Evolutionary conservation across 1,140 invertebrate species (phyloP).

Genomic region (Drosophila nebulosa): DNA sequence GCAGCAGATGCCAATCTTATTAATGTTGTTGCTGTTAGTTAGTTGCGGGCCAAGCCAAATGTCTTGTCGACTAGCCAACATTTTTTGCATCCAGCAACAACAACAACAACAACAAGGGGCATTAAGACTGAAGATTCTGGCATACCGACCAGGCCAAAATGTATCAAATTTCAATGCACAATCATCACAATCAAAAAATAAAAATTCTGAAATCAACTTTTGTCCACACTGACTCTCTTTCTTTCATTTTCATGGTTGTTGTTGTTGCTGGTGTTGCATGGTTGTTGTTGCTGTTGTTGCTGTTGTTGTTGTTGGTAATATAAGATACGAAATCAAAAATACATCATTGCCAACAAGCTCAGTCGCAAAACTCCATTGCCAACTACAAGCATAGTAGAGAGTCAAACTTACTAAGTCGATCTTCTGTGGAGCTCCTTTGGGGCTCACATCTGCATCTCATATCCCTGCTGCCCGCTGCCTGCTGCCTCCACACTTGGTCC

Average conservation of each 20-base stretch:
- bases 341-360: slow-evolving; percentile 77
- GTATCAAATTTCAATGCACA: slow-evolving; percentile 79
- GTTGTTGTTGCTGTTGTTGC: slow-evolving; percentile 28
- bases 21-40: slow-evolving; percentile 63
- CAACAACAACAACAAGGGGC: slow-evolving; percentile 4
- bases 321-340: slow-evolving; percentile 80
- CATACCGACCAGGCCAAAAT: slow-evolving; percentile 48
- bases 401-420: background rate
- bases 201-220: slow-evolving; percentile 78
- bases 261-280: slow-evolving; percentile 26
- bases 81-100: slow-evolving; percentile 70
- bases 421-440: background rate
- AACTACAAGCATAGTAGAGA: slow-evolving; percentile 26
- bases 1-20: slow-evolving; percentile 78
- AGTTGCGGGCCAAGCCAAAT: slow-evolving; percentile 62
- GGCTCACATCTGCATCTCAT: slow-evolving; percentile 39
- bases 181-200: slow-evolving; percentile 79
- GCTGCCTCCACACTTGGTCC: background rate
- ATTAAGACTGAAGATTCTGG: slow-evolving; percentile 1
- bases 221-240: background rate
- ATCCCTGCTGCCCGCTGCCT: slow-evolving; percentile 5
- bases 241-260: slow-evolving; percentile 40
- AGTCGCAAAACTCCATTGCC: slow-evolving; percentile 17
- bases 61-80: slow-evolving; percentile 77
- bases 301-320: slow-evolving; percentile 72